These are phyloP conservation scores for Dryocosmus kuriphilus DNA, from an alignment of 2,888 invertebrate species.

Conservation along the genomic window DNA sequence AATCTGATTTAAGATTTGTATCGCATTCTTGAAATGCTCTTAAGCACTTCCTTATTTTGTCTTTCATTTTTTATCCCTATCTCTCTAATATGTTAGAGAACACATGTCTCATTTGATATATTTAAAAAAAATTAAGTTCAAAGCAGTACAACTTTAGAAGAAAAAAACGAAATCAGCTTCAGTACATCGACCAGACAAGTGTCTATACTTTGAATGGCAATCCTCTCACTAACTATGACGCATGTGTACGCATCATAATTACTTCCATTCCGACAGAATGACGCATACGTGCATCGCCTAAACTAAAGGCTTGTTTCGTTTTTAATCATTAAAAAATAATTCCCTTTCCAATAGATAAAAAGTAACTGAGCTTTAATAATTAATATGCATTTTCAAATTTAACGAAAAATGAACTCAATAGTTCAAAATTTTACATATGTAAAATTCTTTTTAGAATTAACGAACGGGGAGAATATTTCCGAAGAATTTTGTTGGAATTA, in stretches of 20 bases:
- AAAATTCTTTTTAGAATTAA: background rate
- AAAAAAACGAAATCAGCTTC: constrained; percentile 32
- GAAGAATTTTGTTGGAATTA: constrained; percentile 14
- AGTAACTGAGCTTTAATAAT: background rate
- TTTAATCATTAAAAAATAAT: constrained; percentile 7
- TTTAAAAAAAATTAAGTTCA: background rate
- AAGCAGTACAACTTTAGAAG: background rate
- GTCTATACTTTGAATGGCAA: constrained; percentile 25
- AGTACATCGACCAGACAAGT: constrained; percentile 42
- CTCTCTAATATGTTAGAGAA: too few relatives aligned
- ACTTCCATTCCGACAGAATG: constrained; percentile 35
- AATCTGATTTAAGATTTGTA: background rate
- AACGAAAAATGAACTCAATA: background rate
- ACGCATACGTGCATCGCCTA: constrained; percentile 23
- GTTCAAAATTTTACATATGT: too few relatives aligned
- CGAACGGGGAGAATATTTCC: background rate
- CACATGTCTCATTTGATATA: too few relatives aligned
- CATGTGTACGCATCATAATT: constrained; percentile 33
- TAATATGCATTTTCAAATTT: too few relatives aligned
- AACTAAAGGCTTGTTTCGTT: constrained; percentile 23
- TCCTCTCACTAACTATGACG: constrained; percentile 28
- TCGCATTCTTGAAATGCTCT: background rate
- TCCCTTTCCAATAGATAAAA: background rate
- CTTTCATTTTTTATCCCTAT: too few relatives aligned
- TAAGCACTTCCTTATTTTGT: background rate